These are phyloP conservation scores for Luperina testacea DNA, from an alignment of 2,888 invertebrate genomes.

Conservation along the genomic window DNA sequence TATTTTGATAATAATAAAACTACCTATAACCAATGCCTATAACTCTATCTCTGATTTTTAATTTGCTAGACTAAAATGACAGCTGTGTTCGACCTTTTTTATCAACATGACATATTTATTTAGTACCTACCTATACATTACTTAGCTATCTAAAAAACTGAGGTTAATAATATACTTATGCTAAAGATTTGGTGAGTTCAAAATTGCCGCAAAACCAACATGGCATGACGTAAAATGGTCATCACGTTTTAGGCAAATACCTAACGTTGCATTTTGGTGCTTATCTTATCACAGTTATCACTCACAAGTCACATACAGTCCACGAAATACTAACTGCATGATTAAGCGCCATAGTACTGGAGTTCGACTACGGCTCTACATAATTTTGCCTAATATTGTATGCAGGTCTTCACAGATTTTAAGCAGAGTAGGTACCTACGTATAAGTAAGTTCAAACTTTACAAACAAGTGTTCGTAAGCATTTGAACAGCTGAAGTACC, in stretches of 20 bases:
- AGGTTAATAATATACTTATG: background rate
- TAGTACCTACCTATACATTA: background rate
- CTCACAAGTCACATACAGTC: background rate
- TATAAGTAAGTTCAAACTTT: background rate
- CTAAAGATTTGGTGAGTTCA: background rate
- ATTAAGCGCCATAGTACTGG: background rate
- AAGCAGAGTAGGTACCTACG: background rate
- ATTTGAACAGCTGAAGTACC: constrained; percentile 44
- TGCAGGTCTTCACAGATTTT: background rate
- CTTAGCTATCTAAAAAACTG: background rate
- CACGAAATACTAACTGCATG: constrained; percentile 10
- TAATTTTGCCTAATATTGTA: constrained; percentile 1
- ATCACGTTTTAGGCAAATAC: constrained; percentile 24
- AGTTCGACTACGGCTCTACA: background rate
- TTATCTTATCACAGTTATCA: constrained; percentile 37
- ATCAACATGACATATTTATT: background rate
- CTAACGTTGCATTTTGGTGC: constrained; percentile 33
- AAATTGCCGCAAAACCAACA: constrained; percentile 16
- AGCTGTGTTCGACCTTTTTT: background rate
- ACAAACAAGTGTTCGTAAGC: constrained; percentile 24
- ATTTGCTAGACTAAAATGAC: background rate
- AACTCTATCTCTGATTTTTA: background rate
- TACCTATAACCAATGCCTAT: too few species aligned
- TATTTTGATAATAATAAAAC: constrained; percentile 26
- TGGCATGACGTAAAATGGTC: constrained; percentile 16